phyloP scores from a whole-genome alignment of 2,113 vertebrate species.

The Carlito syrichta region DNA sequence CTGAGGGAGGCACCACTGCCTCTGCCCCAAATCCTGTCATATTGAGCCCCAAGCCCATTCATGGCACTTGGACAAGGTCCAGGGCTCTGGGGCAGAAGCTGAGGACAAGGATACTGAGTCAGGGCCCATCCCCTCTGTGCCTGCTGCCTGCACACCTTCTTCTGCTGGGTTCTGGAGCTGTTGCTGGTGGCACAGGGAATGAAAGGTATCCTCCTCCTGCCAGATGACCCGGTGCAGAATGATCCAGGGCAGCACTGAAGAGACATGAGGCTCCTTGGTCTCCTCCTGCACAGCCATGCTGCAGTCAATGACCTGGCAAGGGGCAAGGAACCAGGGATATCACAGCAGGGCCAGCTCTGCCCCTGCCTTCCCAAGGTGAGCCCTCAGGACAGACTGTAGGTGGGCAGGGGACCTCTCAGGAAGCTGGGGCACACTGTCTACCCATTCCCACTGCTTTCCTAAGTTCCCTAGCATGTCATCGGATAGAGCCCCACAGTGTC shows the following conservation, averaged over 20 bases:
- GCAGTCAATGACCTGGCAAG: constrained; percentile 90
- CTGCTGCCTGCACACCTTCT: constrained; percentile 79
- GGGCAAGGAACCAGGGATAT: accelerated
- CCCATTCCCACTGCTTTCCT: background rate
- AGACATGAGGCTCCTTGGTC: constrained; percentile 92
- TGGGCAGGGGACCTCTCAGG: background rate
- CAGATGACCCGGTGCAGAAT: constrained; percentile 93
- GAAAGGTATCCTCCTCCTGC: constrained; percentile 92
- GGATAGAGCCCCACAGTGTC: background rate
- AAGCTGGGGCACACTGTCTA: background rate
- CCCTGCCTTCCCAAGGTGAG: background rate
- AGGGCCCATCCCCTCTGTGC: background rate
- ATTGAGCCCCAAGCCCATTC: background rate
- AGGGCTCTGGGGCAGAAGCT: background rate
- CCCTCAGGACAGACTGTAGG: background rate
- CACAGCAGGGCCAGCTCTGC: background rate
- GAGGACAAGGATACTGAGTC: background rate
- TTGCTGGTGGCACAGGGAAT: constrained; percentile 88
- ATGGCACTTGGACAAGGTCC: background rate
- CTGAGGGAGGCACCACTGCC: background rate
- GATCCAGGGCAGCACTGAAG: constrained; percentile 96
- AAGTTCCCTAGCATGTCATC: background rate
- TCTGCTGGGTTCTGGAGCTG: constrained; percentile 83
- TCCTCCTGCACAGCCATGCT: constrained; percentile 95
- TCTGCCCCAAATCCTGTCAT: background rate